Conservation (phyloP, 2,113 vertebrate genomes). For the Psettodes erumei region DNA sequence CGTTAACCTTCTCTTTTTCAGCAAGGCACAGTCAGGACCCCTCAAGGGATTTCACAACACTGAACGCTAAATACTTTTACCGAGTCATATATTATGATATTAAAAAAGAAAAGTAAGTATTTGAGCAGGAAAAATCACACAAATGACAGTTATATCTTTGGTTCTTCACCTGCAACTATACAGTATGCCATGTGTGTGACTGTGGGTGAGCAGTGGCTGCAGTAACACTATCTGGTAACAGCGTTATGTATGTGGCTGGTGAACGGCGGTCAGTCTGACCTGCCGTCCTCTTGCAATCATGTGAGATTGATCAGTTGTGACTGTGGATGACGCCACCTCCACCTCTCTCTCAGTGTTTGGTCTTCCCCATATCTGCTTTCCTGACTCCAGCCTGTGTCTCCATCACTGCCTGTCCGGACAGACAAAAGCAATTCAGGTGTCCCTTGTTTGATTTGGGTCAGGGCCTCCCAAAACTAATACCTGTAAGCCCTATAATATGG, state of each 20-base stretch:
- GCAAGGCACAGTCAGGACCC: not conserved
- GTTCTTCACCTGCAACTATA: not conserved
- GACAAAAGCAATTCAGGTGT: conserved; percentile 65
- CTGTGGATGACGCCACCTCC: conserved; percentile 55
- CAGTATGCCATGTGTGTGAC: not conserved
- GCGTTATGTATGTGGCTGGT: not conserved
- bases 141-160: too few relatives aligned
- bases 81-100: not conserved
- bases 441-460: conserved; percentile 69
- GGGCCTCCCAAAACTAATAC: conserved; percentile 78
- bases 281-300: not conserved
- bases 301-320: conserved; percentile 64
- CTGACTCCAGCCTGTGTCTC: conserved; percentile 61
- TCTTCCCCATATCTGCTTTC: conserved; percentile 51
- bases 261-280: conserved; percentile 19
- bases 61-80: not conserved
- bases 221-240: not conserved
- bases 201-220: not conserved
- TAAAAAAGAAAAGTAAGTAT: too few relatives aligned
- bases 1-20: not conserved
- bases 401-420: conserved; percentile 60
- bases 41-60: too few relatives aligned
- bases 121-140: too few relatives aligned
- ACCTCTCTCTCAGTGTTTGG: conserved; percentile 26
- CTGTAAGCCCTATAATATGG: conserved; percentile 81